These are phyloP conservation scores for Neolamprologus sp. DNA, from an alignment of 2,113 vertebrate species.

Conservation along the genomic window DNA sequence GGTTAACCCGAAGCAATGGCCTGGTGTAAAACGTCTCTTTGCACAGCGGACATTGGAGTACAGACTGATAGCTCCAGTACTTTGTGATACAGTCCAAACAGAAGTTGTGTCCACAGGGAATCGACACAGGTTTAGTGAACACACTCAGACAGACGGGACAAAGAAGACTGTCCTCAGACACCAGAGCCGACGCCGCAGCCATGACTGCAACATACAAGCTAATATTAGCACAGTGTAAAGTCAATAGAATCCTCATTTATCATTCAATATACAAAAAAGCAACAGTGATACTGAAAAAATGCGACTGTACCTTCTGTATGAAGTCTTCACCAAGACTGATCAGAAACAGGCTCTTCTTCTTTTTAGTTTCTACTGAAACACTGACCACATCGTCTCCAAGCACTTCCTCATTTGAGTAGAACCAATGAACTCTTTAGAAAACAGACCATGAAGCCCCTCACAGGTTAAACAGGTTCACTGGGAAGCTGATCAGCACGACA, in stretches of 20 bases:
- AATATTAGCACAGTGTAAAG: not conserved
- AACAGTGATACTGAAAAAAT: rapidly evolving
- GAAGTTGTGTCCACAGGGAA: conserved; percentile 48
- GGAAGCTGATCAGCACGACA: rapidly evolving
- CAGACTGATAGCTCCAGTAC: not conserved
- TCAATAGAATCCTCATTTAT: rapidly evolving
- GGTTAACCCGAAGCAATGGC: too few relatives aligned
- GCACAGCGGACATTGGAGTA: not conserved
- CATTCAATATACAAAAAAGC: not conserved
- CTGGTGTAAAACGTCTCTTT: too few relatives aligned
- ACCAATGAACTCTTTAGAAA: not conserved
- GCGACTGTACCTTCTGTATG: rapidly evolving
- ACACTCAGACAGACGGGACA: conserved; percentile 34
- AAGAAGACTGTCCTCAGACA: not conserved
- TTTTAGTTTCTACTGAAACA: not conserved
- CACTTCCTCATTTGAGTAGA: not conserved
- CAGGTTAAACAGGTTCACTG: not conserved
- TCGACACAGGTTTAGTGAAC: conserved; percentile 20
- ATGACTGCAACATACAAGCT: not conserved
- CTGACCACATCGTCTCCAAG: not conserved
- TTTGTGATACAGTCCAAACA: not conserved
- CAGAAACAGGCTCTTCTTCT: not conserved
- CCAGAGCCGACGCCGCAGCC: not conserved
- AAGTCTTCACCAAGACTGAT: rapidly evolving
- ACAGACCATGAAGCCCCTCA: not conserved